phyloP scores from a whole-genome alignment of 2,888 invertebrate species.

The Lasioglossum pauxillum region DNA sequence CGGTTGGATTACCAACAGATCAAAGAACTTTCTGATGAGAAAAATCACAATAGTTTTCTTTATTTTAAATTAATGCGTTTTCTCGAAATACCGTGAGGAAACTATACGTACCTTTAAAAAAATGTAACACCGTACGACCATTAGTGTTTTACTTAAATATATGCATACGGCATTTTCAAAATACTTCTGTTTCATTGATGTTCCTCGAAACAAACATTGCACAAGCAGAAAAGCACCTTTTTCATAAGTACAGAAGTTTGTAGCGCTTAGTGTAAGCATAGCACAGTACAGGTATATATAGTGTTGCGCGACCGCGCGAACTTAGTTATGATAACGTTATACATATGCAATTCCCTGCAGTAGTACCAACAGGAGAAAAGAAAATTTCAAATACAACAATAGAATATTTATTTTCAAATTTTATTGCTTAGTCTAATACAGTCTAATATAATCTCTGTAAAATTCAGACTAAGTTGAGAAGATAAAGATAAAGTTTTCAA shows the following conservation, averaged over 20 bases:
- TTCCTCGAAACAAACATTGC: slow-evolving; percentile 66
- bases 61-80: slow-evolving; percentile 53
- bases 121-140: slow-evolving; percentile 42
- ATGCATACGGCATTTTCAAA: slow-evolving; percentile 60
- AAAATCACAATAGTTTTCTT: slow-evolving; percentile 34
- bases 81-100: slow-evolving; percentile 20
- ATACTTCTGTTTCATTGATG: slow-evolving; percentile 68
- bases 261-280: slow-evolving; percentile 64
- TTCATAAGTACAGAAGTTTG: slow-evolving; percentile 63
- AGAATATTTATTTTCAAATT: not conserved
- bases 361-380: not conserved
- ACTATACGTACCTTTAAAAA: slow-evolving; percentile 59
- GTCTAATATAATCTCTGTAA: not conserved
- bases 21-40: slow-evolving; percentile 3
- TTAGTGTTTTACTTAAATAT: slow-evolving; percentile 49
- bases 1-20: not conserved
- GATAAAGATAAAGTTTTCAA: not conserved
- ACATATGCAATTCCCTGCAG: not conserved
- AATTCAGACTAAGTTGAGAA: not conserved
- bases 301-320: slow-evolving; percentile 2
- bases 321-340: not conserved
- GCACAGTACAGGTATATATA: slow-evolving; percentile 42
- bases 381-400: not conserved
- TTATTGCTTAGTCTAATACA: not conserved
- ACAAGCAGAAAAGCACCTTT: slow-evolving; percentile 53